A percentile compares a stretch with the other conserved stretches of the same genome.
These are phyloP conservation scores for Tipula vernalis DNA, from an alignment of 2,888 invertebrate species.

Conservation along the genomic window DNA sequence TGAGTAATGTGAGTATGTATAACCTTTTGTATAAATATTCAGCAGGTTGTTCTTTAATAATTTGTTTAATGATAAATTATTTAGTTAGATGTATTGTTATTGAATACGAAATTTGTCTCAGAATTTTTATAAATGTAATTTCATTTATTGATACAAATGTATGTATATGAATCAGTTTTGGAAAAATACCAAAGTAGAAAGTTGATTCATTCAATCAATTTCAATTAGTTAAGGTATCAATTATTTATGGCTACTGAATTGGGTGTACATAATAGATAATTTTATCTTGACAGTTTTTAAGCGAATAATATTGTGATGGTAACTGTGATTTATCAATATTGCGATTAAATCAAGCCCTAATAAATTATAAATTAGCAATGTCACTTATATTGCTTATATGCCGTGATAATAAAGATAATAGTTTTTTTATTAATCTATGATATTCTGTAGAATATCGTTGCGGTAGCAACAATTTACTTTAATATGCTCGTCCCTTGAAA, in stretches of 20 bases:
- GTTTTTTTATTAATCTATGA: no score
- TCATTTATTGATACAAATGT: neutral
- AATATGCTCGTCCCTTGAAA: no score
- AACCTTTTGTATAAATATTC: neutral
- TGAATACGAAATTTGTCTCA: neutral
- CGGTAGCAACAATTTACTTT: no score
- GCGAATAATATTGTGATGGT: neutral
- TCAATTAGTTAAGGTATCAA: neutral
- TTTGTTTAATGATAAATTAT: neutral
- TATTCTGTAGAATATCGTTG: no score
- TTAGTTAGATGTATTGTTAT: neutral
- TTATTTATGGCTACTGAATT: neutral
- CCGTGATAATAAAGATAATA: no score
- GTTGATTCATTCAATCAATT: neutral
- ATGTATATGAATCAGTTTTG: neutral
- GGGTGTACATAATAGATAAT: neutral
- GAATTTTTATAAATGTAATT: neutral
- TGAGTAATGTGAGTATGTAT: neutral
- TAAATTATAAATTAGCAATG: no score
- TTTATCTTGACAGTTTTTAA: neutral
- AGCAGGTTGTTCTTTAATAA: neutral
- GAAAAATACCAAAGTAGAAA: neutral
- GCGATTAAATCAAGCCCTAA: neutral
- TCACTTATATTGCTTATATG: no score
- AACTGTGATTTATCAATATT: neutral